Evolutionary conservation across 2,113 vertebrate species (phyloP), one percentile per base, ranked within the genome.

Genomic region (Nycticebus coucang): DNA sequence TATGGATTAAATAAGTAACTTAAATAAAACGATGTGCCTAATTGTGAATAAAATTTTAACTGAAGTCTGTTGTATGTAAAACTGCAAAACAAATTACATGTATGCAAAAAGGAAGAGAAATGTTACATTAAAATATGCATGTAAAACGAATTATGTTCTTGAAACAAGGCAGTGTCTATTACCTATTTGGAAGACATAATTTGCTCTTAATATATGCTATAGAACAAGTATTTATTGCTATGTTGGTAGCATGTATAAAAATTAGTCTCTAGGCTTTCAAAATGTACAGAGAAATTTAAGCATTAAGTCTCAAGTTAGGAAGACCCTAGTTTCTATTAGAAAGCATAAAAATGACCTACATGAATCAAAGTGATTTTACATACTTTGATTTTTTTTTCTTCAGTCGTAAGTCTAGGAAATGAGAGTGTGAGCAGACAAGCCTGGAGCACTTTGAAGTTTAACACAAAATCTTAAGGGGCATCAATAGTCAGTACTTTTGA

Each of bases 11-110:
- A 95, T 41, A 97, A 93, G 45, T 28, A 93, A 75, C 5, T 97
- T 96, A 96, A 97, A 96, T 96, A 95, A 95, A 87, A 95, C 2
- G 28, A 91, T 93, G 93, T 85, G 35, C 84, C 15, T 7, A 87
- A 80, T 85, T 93, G 41, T 96, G 96, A 97, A 90, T 94, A 94
- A 89, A 97, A 91, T 90, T 97, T 97, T 97, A 97, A 97, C 93
- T 98, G 62, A 98, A 97, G 57, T 83, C 81, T 97, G 14, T 7
- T 94, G 75, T 7, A 81, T 50, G 45, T 50, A 50, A 37, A 60
- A 53, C 94, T 79, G 86, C 26, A 80, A 94, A 87, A 91, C 62
- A 94, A 88, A 82, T 78, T 37, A 50, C 14, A 53, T 35, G 6
- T 30, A 81, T n/a, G 28, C 4, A 28, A 53, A 94, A 97, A 96